These are phyloP conservation scores for Chaenocephalus aceratus DNA, from an alignment of 2,113 vertebrate genomes.

Conservation along the genomic window DNA sequence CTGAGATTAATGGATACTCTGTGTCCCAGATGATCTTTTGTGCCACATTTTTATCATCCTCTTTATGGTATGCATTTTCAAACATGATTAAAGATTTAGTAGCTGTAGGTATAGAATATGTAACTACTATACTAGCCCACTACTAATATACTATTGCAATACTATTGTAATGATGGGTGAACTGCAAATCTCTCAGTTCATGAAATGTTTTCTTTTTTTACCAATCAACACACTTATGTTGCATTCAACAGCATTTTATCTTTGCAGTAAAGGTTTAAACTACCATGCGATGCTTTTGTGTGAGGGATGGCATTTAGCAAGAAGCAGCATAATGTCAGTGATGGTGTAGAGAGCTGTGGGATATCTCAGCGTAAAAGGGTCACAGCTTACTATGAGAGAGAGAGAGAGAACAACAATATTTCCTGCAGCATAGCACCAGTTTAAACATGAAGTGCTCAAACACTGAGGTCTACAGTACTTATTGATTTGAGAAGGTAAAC, in stretches of 20 bases:
- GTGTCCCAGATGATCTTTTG: constrained; percentile 42
- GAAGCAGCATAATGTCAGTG: constrained; percentile 31
- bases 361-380: constrained; percentile 35
- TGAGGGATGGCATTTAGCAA: constrained; percentile 40
- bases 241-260: constrained; percentile 13
- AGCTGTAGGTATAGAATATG: constrained; percentile 42
- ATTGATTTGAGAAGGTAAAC: constrained; percentile 42
- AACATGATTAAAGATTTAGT: constrained; percentile 59
- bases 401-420: neutral
- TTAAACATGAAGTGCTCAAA: constrained; percentile 11
- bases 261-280: constrained; percentile 2
- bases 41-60: constrained; percentile 22
- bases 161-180: neutral
- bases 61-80: constrained; percentile 33
- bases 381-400: constrained; percentile 29
- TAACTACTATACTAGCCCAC: constrained; percentile 1
- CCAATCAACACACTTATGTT: constrained; percentile 4
- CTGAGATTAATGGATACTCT: constrained; percentile 53
- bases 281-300: neutral
- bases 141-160: neutral
- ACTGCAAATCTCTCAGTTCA: constrained; percentile 1
- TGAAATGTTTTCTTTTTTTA: neutral
- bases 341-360: constrained; percentile 30
- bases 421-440: constrained; percentile 2
- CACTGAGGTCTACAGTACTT: constrained; percentile 4